phyloP scores from a whole-genome alignment of 2,797 vertebrate species.

The Helarctos malayanus region DNA sequence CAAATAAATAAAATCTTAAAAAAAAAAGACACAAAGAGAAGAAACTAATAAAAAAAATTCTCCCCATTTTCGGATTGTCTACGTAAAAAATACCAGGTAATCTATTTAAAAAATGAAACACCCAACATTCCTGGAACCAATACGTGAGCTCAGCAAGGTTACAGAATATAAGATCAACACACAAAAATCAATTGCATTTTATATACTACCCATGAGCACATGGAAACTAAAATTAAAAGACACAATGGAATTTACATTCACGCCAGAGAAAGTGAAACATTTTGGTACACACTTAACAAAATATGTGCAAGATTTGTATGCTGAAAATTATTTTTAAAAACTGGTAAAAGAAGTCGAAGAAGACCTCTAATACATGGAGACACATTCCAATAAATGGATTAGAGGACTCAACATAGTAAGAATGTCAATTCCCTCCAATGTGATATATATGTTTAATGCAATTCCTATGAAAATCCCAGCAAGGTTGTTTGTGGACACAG shows the following conservation, averaged over 20 bases:
- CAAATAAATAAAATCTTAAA: no score
- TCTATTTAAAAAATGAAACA: background rate
- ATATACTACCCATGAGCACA: background rate
- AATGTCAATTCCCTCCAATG: background rate
- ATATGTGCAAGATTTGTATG: background rate
- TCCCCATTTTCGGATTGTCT: background rate
- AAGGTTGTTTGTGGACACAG: slow-evolving; percentile 15
- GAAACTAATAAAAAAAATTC: slow-evolving; percentile 46
- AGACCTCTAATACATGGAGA: slow-evolving; percentile 36
- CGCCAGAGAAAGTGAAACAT: slow-evolving; percentile 1
- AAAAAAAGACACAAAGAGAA: background rate
- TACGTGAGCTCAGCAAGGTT: background rate
- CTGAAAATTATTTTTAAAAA: slow-evolving; percentile 19
- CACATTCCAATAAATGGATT: background rate
- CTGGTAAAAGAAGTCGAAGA: slow-evolving; percentile 40
- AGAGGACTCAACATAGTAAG: slow-evolving; percentile 41
- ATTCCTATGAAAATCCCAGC: slow-evolving; percentile 41
- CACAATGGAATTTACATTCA: background rate
- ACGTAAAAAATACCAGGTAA: background rate
- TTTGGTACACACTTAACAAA: slow-evolving; percentile 6
- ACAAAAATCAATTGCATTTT: slow-evolving; percentile 8
- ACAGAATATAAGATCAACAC: background rate
- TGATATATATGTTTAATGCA: slow-evolving; percentile 6
- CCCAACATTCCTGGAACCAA: background rate
- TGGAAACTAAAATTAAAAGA: slow-evolving; percentile 55